Evolutionary conservation across 1,140 invertebrate species (phyloP).

Genomic region (Leptoteleia sp.): DNA sequence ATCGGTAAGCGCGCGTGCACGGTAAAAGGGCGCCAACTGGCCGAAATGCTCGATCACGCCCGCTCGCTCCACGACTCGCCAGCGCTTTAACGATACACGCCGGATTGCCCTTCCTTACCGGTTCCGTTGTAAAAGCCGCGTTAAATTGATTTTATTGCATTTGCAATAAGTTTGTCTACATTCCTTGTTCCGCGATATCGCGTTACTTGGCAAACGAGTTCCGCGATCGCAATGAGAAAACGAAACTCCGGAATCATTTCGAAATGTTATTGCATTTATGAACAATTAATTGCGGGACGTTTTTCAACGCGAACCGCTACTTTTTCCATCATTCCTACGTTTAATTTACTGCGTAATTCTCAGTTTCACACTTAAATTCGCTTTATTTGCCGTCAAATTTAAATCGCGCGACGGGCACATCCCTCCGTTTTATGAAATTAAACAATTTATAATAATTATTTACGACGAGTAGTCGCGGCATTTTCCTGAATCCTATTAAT

Average conservation of each 20-base stretch:
- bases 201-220: conserved; percentile 51
- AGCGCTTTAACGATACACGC: conserved; percentile 30
- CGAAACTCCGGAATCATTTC: conserved; percentile 23
- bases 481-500: too few species aligned
- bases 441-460: too few species aligned
- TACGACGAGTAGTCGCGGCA: too few species aligned
- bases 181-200: conserved; percentile 72
- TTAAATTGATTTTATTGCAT: conserved; percentile 64
- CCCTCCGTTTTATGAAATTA: too few species aligned
- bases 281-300: conserved; percentile 1
- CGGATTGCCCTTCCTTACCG: conserved; percentile 44
- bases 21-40: conserved; percentile 29
- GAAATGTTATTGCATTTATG: conserved; percentile 11
- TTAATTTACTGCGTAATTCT: conserved; percentile 6
- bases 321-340: not conserved
- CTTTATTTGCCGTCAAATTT: too few species aligned
- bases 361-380: too few species aligned
- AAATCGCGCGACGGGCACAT: too few species aligned
- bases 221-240: conserved; percentile 21
- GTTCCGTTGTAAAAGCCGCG: conserved; percentile 55
- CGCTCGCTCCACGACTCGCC: conserved; percentile 13
- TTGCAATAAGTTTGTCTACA: conserved; percentile 65
- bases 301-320: not conserved
- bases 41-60: conserved; percentile 45
- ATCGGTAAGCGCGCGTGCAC: conserved; percentile 16